Evolutionary conservation across 2,113 vertebrate species (phyloP), one percentile per base, ranked within the genome.

Genomic region (Glareola pratincola): DNA sequence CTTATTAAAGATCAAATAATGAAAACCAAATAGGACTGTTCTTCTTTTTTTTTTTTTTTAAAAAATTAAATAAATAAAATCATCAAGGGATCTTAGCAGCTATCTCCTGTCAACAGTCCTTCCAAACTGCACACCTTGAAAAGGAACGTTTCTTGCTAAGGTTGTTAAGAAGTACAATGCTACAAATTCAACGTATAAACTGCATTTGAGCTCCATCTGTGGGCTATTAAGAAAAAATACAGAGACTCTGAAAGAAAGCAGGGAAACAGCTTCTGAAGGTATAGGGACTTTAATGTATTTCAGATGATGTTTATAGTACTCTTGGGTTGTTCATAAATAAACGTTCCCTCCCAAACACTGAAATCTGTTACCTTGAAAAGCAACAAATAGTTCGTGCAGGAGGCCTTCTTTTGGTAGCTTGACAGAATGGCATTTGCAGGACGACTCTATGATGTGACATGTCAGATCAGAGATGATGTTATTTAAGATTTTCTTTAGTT

Each of bases 171-270:
- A 57, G 48, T 20, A 60, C 36, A 41, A 36, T 19, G 10, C 4
- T 30, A 27, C 14, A 62, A 48, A n/a, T 64, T 71, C 77, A 80
- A 54, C 10, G 4, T 17, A 87, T 90, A 90, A 80, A 27, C 94
- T 96, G 96, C 91, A 59, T 88, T 96, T 95, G 92, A 96, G 97
- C 98, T 97, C 98, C 98, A 97, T 94, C 98, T 98, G 96, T 96
- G 97, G 98, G 98, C 73, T 87, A 85, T 57, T 9, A 10, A 72
- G 37, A 82, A 93, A 84, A 95, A 97, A 66, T 92, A 95, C 97
- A 98, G 56, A 54, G 77, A 10, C 47, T 90, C 63, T 0, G 8
- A 82, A 45, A 79, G 54, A 6, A 69, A 68, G 41, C 29, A 26
- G 34, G 30, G 63, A 34, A 82, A 26, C 6, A 11, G 23, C 14